Evolutionary conservation across 92 coral and sea anemone genomes (phyloP).

Genomic region (Phenganax subtilis): DNA sequence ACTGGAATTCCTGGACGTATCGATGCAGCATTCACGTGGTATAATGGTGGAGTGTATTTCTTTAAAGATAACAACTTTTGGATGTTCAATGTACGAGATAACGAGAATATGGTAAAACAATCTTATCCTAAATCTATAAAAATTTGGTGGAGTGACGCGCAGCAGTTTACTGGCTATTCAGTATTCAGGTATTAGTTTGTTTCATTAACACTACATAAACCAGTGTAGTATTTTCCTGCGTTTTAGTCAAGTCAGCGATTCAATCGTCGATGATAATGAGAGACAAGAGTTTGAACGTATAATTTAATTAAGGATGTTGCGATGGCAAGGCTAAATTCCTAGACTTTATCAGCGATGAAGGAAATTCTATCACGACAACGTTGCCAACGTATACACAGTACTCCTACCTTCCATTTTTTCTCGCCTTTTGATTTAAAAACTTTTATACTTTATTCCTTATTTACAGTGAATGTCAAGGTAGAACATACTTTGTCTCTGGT

Average conservation of each 20-base stretch:
- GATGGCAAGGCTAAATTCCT: too few relatives aligned
- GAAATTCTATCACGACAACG: too few relatives aligned
- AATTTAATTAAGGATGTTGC: too few relatives aligned
- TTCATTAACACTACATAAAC: too few relatives aligned
- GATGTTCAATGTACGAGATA: slow-evolving; percentile 43
- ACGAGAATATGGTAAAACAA: slow-evolving; percentile 35
- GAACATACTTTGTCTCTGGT: slow-evolving; percentile 64
- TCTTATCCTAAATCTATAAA: slow-evolving; percentile 59
- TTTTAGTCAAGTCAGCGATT: too few relatives aligned
- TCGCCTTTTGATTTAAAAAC: background rate
- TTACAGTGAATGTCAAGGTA: slow-evolving; percentile 56
- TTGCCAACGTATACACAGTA: too few relatives aligned
- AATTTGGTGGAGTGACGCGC: slow-evolving; percentile 58
- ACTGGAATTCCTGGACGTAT: slow-evolving; percentile 63
- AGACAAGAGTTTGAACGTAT: too few relatives aligned
- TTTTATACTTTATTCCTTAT: background rate
- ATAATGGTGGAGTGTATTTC: slow-evolving; percentile 82
- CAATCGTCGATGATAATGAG: too few relatives aligned
- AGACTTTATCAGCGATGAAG: too few relatives aligned
- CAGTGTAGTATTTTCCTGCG: too few relatives aligned
- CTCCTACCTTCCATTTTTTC: background rate
- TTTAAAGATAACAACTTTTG: slow-evolving; percentile 72
- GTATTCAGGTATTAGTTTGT: slow-evolving; percentile 25
- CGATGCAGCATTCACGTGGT: slow-evolving; percentile 80
- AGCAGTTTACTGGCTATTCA: slow-evolving; percentile 18